Evolutionary conservation across 2,113 vertebrate species (phyloP), one percentile per base, ranked within the genome.

Genomic region (Hippoglossus stenolepis): DNA sequence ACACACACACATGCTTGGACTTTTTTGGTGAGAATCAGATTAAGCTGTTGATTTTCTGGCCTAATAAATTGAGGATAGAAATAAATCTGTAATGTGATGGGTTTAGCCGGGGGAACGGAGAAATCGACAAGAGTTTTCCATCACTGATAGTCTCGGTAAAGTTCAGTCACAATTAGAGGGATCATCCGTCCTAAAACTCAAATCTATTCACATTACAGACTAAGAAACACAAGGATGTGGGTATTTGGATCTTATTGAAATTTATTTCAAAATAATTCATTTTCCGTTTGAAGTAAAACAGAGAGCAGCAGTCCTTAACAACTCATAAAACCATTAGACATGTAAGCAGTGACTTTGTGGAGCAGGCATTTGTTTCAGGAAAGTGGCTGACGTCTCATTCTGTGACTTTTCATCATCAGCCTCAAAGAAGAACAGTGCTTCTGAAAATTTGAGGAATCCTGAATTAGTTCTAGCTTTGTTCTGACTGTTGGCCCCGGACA

Each of bases 61-160:
- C 35, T 67, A 73, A 61, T 82, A 70, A 87, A 17, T 61, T 63
- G 53, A 53, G 59, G 77, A 77, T 78, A 66, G 49, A 85, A 76
- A 82, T 84, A 87, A 87, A 82, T 87, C 80, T 77, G 58, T 81
- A 38, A 85, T 80, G 68, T 66, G 67, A 75, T n/a, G 15, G 47
- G 61, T 57, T 64, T 64, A 45, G 63, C 56, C 4, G 3, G 49
- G 24, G 8, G 31, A 76, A 61, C 3, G 20, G 1, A n/a, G 35
- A 68, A 63, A 73, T 61, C n/a, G 2, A 23, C 70, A 12, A 43
- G 40, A 43, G 71, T 21, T 15, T 60, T 79, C 56, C 65, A 75
- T 65, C 80, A 62, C 21, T 35, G 49, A 73, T 77, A 74, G 35
- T 67, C 51, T 56, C 21, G 35, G 35, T 14, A 23, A 40, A 40